phyloP scores from a whole-genome alignment of 2,888 invertebrate genomes.

The Pachycephus smyrnensis region DNA sequence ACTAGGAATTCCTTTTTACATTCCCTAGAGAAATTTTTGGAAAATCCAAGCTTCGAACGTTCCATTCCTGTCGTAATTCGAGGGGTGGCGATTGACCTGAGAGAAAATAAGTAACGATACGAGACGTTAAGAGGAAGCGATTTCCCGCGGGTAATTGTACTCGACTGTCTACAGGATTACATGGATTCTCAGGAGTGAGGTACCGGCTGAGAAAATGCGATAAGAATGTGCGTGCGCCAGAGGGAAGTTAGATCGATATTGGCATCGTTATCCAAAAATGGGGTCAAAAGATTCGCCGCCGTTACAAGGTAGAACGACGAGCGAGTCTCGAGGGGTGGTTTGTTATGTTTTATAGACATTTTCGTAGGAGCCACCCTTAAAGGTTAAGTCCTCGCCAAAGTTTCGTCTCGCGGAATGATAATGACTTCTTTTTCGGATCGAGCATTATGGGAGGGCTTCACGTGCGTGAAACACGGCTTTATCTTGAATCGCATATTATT shows the following conservation, averaged over 20 bases:
- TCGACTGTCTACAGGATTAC: background rate
- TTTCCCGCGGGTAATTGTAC: background rate
- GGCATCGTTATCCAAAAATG: slow-evolving; percentile 29
- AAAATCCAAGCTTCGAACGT: slow-evolving; percentile 30
- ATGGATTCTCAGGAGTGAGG: background rate
- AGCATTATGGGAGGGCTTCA: background rate
- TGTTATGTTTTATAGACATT: background rate
- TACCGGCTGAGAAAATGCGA: background rate
- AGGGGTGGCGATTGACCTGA: slow-evolving; percentile 22
- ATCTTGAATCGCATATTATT: background rate
- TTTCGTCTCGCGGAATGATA: background rate
- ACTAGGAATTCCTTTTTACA: background rate
- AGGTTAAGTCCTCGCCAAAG: background rate
- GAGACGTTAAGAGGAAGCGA: background rate
- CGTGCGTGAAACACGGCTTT: background rate
- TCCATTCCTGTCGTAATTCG: slow-evolving; percentile 20
- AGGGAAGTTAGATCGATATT: slow-evolving; percentile 27
- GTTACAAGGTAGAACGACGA: slow-evolving; percentile 12
- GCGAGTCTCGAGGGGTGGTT: slow-evolving; percentile 13
- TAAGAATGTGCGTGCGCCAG: background rate
- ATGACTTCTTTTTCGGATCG: background rate
- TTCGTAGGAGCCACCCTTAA: background rate
- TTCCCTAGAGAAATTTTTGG: slow-evolving; percentile 37
- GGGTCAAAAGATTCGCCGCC: slow-evolving; percentile 29
- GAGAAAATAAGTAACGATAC: background rate